phyloP scores from a whole-genome alignment of 2,888 invertebrate species.

The Neria commutata region DNA sequence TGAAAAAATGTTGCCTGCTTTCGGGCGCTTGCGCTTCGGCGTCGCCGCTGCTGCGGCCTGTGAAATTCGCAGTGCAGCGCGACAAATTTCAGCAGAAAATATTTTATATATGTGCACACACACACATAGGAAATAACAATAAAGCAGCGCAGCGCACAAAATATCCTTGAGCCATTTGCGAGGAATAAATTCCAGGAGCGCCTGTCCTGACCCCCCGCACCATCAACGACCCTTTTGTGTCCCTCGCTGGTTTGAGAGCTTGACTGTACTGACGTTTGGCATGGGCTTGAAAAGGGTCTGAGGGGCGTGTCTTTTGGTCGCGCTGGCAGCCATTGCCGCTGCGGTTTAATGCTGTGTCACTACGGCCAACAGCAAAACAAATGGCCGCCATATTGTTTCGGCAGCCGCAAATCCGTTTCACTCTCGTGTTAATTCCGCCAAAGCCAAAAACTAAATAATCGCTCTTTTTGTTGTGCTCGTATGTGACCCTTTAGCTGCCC shows the following conservation, averaged over 20 bases:
- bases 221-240: too few species aligned
- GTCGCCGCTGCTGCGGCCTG: neutral
- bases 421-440: conserved; percentile 24
- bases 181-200: conserved; percentile 47
- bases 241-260: too few species aligned
- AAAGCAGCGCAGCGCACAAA: conserved; percentile 29
- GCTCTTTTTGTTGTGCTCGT: neutral
- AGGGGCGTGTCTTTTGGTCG: too few species aligned
- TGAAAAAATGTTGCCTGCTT: neutral
- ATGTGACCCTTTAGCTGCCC: too few species aligned
- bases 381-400: neutral
- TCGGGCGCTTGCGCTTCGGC: neutral
- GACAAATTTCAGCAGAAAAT: conserved; percentile 1
- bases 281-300: too few species aligned
- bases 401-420: conserved; percentile 19
- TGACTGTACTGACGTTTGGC: too few species aligned
- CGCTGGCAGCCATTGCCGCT: conserved; percentile 3
- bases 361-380: neutral
- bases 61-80: conserved; percentile 5
- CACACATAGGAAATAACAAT: neutral
- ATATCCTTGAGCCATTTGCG: conserved; percentile 47
- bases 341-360: conserved; percentile 19
- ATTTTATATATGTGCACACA: conserved; percentile 1
- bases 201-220: neutral
- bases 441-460: conserved; percentile 9